Base-by-base conservation (phyloP, 2,113 vertebrate genomes). In the Bombycilla garrulus region DNA sequence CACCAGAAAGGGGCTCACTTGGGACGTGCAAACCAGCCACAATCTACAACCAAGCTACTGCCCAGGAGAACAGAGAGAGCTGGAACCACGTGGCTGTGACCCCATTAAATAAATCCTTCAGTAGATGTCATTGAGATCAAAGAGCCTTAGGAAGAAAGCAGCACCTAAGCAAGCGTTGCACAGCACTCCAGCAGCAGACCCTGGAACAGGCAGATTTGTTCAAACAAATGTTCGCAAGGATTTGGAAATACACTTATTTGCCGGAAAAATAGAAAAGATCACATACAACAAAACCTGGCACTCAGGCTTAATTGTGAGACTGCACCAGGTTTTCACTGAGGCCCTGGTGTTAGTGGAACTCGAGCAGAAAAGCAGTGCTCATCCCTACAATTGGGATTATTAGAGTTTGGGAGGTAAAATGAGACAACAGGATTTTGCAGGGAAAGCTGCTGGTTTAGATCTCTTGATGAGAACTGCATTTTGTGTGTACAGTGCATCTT, bases 61-160 rank as follows among this genome's bases (percentile, higher is more conserved):
- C 57, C 35, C 38, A 54, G 3, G 9, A 47, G 61, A 79, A n/a
- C 6, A 12, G 26, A 38, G 21, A 1, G 17, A 48, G 28, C 3
- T 56, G 44, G 48, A 56, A 38, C 25, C 23, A 14, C 0, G 0
- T 10, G 26, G 33, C 14, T 38, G 47, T 12, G 26, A 7, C 2
- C 15, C 21, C 4, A 0, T 0, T 14, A 17, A 11, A 25, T 31
- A 7, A 48, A 35, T 18, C 26, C 69, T 70, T 48, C 42, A 45
- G 47, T 0, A 31, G 36, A 38, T 22, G 64, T 9, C 20, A 13
- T 2, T 24, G 72, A 45, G 15, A 23, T 17, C n/a, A 45, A 58
- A 33, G 11, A 6, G 25, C 79, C 17, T 54, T 3, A 11, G 42
- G 50, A 47, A 56, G 58, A 78, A 86, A 70, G 38, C 42, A 62